Conservation (phyloP, 2,113 vertebrate species). For the Phalacrocorax pelagicus region DNA sequence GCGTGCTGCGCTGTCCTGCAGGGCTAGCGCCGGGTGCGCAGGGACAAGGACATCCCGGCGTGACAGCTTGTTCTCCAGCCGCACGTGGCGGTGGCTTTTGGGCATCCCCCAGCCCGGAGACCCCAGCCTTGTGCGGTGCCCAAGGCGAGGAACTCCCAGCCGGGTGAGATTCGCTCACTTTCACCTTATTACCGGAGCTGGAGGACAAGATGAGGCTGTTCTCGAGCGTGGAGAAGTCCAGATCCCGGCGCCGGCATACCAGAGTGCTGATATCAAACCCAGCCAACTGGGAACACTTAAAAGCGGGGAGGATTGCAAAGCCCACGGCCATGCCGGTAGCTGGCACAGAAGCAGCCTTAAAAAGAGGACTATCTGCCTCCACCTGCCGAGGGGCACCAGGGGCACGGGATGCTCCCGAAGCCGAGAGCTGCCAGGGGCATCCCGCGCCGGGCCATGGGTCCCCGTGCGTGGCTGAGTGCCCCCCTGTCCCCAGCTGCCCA, state of each 20-base stretch:
- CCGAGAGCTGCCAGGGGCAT: background rate
- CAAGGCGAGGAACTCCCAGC: background rate
- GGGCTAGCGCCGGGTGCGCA: background rate
- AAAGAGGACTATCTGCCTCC: background rate
- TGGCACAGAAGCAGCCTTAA: background rate
- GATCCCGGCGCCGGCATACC: background rate
- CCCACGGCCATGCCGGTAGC: background rate
- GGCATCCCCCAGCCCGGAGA: background rate
- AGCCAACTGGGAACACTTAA: background rate
- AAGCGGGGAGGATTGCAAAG: background rate
- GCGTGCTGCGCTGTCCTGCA: fast-evolving
- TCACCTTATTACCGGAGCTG: background rate
- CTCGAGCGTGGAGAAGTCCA: background rate
- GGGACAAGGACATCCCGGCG: background rate
- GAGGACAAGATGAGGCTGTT: background rate
- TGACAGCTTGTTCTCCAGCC: background rate
- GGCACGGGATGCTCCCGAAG: background rate
- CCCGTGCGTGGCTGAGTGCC: background rate
- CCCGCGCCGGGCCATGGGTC: fast-evolving
- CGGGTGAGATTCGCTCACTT: background rate
- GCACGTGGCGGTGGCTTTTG: fast-evolving
- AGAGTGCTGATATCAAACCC: background rate
- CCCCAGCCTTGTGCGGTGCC: fast-evolving
- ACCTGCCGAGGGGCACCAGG: background rate
- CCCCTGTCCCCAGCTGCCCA: background rate